Evolutionary conservation across 2,797 vertebrate species (phyloP), one percentile per base, ranked within the genome.

Genomic region (Platyrinchus mystaceus): DNA sequence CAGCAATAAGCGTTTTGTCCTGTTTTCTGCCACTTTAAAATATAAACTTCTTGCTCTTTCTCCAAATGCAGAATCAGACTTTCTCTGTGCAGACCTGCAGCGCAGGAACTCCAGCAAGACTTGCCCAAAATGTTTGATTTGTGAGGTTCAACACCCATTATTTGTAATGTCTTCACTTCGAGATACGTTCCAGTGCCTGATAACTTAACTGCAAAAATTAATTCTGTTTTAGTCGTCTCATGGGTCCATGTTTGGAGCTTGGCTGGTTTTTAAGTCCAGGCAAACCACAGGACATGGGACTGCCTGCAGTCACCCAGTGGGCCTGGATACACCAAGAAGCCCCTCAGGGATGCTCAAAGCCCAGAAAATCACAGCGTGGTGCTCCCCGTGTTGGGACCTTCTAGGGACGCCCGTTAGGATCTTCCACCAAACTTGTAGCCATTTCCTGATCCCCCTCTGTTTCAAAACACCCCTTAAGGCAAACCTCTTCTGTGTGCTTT

Each of bases 261-360:
- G 37, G 10, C 5, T 44, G 28, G 15, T 43, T 22, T 12, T 39
- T 64, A 23, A n/a, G 23, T 59, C 36, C 58, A 59, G n/a, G 39
- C 8, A 47, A 60, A 34, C 6, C 34, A 37, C 7, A 3, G 56
- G 64, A 32, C 0, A 37, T 0, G 7, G n/a, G 26, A 16, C 14
- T 4, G 32, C 17, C 53, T 26, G 12, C 26, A 12, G 4, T 23
- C 64, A 17, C 9, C 52, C 14, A 28, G 1, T 2, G 26, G 27
- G 7, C 4, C 2, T 0, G 9, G n/a, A 16, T 1, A 21, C 9
- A 14, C 23, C 2, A 1, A 36, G 34, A 19, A 27, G 36, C 58
- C 24, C 36, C 36, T 16, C 34, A 8, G 22, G 58, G 58, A 18
- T 37, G 16, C 11, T 37, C 36, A 26, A 36, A 18, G 34, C 34